A percentile compares a stretch with the other conserved stretches of the same genome.
These are phyloP conservation scores for Rhagophthalmus giganteus DNA, from an alignment of 2,888 invertebrate species.

Conservation along the genomic window DNA sequence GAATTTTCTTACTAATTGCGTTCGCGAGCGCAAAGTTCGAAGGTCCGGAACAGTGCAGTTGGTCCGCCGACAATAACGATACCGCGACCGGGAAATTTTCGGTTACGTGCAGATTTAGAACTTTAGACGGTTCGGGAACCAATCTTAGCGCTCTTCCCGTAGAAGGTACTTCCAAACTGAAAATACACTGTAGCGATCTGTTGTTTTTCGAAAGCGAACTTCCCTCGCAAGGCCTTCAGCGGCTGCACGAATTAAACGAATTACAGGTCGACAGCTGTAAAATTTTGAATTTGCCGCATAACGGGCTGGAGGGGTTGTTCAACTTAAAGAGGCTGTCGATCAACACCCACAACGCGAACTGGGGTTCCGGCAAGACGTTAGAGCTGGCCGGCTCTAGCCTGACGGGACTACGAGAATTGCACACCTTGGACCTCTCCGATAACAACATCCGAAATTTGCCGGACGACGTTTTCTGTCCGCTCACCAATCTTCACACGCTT, in stretches of 20 bases:
- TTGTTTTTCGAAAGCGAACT: constrained; percentile 79
- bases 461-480: constrained; percentile 76
- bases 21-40: constrained; percentile 53
- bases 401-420: constrained; percentile 77
- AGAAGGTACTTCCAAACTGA: constrained; percentile 73
- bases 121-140: constrained; percentile 69
- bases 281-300: constrained; percentile 72
- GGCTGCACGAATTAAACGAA: constrained; percentile 74
- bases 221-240: constrained; percentile 70
- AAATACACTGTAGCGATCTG: constrained; percentile 76
- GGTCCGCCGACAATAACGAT: constrained; percentile 57
- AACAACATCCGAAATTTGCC: constrained; percentile 83
- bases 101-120: constrained; percentile 70
- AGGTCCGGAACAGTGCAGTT: constrained; percentile 56
- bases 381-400: constrained; percentile 74
- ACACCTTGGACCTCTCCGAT: constrained; percentile 76
- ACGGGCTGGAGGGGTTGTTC: constrained; percentile 77
- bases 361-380: constrained; percentile 74
- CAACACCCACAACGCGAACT: constrained; percentile 78
- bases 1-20: constrained; percentile 47
- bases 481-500: constrained; percentile 77
- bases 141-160: constrained; percentile 67
- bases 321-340: constrained; percentile 78
- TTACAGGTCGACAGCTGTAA: constrained; percentile 79
- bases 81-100: constrained; percentile 57